Percentiles rank a stretch among this genome's conserved stretches.
Conservation (phyloP, 2,797 vertebrate genomes). For the Pangasius mekongensis region DNA sequence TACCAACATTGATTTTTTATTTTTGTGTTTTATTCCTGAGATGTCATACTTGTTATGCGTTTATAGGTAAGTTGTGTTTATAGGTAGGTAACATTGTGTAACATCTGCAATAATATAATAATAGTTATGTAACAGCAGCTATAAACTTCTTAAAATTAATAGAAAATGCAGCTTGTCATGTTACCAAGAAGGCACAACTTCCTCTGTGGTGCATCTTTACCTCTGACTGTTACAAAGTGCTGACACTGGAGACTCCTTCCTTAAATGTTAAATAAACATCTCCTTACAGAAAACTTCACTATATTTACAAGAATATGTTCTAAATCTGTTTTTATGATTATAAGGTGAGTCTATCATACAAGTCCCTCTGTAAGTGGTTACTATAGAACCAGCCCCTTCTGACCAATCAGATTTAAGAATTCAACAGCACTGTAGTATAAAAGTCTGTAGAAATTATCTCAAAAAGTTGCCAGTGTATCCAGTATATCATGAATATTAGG, state of each 20-base stretch:
- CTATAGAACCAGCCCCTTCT: background rate
- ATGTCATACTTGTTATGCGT: too few species aligned
- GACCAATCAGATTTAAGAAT: background rate
- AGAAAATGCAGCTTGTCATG: background rate
- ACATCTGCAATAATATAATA: too few species aligned
- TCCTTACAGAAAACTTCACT: background rate
- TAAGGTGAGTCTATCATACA: background rate
- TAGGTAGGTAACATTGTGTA: too few species aligned
- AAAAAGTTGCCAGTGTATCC: conserved; percentile 3
- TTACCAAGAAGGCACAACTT: background rate
- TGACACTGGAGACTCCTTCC: background rate
- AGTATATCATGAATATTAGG: background rate
- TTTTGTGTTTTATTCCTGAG: too few species aligned
- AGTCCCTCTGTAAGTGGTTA: background rate
- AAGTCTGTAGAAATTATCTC: background rate
- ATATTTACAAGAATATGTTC: too few species aligned
- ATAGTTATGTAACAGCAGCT: too few species aligned
- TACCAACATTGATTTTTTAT: too few species aligned
- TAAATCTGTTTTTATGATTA: background rate
- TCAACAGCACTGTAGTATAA: background rate
- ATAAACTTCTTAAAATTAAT: too few species aligned
- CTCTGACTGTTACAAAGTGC: background rate
- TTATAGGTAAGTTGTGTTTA: too few species aligned
- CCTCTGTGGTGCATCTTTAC: background rate
- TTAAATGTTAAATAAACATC: background rate